Percentiles rank a stretch among this genome's conserved stretches.
These are phyloP conservation scores for Clanis bilineata DNA, from an alignment of 2,888 invertebrate species.

Conservation along the genomic window DNA sequence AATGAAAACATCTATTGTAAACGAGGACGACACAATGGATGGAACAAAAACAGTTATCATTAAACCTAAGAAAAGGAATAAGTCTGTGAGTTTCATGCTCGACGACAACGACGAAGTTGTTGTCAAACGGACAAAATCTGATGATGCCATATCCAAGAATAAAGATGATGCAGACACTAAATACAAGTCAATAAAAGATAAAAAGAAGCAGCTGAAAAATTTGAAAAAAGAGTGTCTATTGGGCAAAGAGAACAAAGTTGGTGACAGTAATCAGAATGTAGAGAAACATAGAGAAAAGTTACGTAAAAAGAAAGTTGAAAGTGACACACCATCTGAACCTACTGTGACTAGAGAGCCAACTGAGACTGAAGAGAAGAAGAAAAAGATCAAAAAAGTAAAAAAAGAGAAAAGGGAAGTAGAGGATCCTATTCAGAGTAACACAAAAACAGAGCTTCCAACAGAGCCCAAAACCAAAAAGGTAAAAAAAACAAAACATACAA, in stretches of 20 bases:
- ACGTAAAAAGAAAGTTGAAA: conserved; percentile 23
- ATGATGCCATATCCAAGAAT: conserved; percentile 32
- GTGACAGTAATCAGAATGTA: conserved; percentile 26
- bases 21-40: conserved; percentile 36
- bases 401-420: conserved; percentile 21
- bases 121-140: conserved; percentile 61
- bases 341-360: conserved; percentile 21
- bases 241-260: conserved; percentile 42
- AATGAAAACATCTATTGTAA: conserved; percentile 45
- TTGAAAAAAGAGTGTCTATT: conserved; percentile 32
- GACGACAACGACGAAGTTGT: conserved; percentile 58
- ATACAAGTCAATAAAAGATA: conserved; percentile 25
- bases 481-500: conserved; percentile 54
- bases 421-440: background rate
- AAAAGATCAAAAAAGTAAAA: conserved; percentile 42
- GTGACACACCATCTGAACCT: conserved; percentile 20
- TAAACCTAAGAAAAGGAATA: conserved; percentile 66
- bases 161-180: conserved; percentile 29
- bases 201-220: conserved; percentile 25
- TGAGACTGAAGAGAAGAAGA: conserved; percentile 26
- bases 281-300: conserved; percentile 29
- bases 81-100: conserved; percentile 70
- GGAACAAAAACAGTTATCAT: conserved; percentile 23
- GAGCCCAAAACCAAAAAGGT: conserved; percentile 37
- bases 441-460: conserved; percentile 25